Evolutionary conservation across 35 echinoderm and acorn worm genomes (phyloP).

Genomic region (Lytechinus variegatus): DNA sequence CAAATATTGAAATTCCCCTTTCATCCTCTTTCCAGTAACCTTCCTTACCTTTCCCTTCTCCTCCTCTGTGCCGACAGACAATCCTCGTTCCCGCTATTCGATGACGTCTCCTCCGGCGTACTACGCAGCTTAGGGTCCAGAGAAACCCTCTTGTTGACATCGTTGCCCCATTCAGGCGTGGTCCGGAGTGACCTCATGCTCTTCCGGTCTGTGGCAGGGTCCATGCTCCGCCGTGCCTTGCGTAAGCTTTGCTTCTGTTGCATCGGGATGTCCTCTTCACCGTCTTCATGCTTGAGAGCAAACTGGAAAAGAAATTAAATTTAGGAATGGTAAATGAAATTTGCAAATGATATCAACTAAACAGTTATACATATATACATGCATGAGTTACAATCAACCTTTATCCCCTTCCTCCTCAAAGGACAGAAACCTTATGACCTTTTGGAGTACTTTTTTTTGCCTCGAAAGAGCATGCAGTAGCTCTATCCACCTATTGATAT

Average conservation of each 20-base stretch:
- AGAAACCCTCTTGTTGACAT: conserved; percentile 56
- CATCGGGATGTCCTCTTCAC: conserved; percentile 90
- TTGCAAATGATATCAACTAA: no score
- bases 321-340: not conserved
- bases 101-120: conserved; percentile 25
- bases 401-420: no score
- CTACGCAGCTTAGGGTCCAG: conserved; percentile 51
- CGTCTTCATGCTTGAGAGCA: conserved; percentile 94
- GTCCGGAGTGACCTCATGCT: conserved; percentile 81
- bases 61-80: conserved; percentile 42
- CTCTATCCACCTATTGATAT: no score
- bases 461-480: no score
- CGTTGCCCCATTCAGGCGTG: conserved; percentile 68
- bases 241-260: conserved; percentile 78
- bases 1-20: no score
- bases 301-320: conserved; percentile 62
- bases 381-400: no score
- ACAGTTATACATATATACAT: no score
- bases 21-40: no score
- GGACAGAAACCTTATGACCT: no score
- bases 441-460: not conserved
- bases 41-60: conserved; percentile 75
- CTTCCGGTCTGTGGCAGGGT: conserved; percentile 74
- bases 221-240: conserved; percentile 74
- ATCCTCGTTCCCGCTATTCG: conserved; percentile 26